Evolutionary conservation across 2,113 vertebrate species (phyloP).

Genomic region (Planiliza haematocheilus): DNA sequence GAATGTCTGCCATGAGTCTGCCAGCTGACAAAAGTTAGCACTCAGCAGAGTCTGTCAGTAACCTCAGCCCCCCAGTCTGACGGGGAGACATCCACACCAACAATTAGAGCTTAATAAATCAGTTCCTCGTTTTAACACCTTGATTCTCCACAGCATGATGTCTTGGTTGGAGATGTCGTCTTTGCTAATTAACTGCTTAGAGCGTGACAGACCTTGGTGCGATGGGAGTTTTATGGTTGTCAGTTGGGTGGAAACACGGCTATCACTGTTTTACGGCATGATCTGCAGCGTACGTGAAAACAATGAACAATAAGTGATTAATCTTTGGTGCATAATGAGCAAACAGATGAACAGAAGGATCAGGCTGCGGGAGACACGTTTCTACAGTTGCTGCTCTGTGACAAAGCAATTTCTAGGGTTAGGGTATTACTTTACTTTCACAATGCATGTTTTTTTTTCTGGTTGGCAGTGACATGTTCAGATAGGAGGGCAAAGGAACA

Average conservation of each 20-base stretch:
- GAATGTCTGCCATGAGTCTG: constrained; percentile 67
- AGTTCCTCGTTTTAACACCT: constrained; percentile 81
- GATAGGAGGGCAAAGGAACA: constrained; percentile 20
- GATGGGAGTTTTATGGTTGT: no score
- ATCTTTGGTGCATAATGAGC: neutral
- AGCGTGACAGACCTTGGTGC: no score
- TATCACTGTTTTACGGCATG: no score
- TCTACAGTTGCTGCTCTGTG: neutral
- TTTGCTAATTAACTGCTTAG: constrained; percentile 53
- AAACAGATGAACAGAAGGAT: neutral
- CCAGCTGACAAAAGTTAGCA: constrained; percentile 86
- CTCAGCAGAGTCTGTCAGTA: constrained; percentile 84
- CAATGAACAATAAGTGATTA: no score
- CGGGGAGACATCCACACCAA: constrained; percentile 81
- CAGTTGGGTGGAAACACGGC: no score
- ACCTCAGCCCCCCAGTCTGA: constrained; percentile 73
- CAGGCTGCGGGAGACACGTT: neutral
- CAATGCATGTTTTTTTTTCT: neutral
- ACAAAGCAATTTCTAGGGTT: neutral
- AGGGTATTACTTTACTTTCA: neutral
- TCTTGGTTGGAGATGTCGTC: constrained; percentile 51
- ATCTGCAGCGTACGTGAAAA: no score
- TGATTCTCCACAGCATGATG: constrained; percentile 61
- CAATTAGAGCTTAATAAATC: constrained; percentile 87
- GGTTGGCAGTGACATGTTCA: neutral